Base-by-base conservation (phyloP, 1,140 invertebrate genomes). In the Nephotettix cincticeps region DNA sequence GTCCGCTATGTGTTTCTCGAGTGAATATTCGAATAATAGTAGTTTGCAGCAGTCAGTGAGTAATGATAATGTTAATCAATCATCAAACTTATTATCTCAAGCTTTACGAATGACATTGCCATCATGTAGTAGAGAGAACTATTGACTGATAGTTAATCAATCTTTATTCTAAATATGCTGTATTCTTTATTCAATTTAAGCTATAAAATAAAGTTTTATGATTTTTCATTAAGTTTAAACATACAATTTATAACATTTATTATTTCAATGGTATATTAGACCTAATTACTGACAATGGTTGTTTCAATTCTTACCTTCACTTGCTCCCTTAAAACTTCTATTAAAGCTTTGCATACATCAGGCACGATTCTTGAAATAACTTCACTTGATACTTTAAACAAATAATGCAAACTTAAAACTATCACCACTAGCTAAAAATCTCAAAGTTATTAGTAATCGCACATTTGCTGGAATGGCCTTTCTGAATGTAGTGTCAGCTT, bases 381-480 rank as follows among this genome's bases (percentile, higher is more conserved):
- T 56, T 70, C 29, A 64, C 30, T 40, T 47, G 74, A 75, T 36
- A 73, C 40, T 69, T 75, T 74, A 68, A 75, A 73, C 68, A 72
- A 71, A 70, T 77, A 72, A 72, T 75, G 73, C 13, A 77, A 68
- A 51, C 76, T 56, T 63, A 63, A 68, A 77, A 65, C 58, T 69
- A 65, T 78, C 77, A 73, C 77, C 77, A 40, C 72, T 77, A n/a
- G 75, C 75, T 58, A 78, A 75, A 73, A 71, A 77, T 71, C 76
- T 67, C 63, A 78, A 45, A 32, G 76, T 78, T 64, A 76, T 63
- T 17, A 72, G 70, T 0, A 78, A 40, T 11, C 75, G 71, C 32
- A 63, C 45, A 73, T 76, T 73, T 13, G 72, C 43, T 32, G 76
- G 64, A 40, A 77, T 75, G 64, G 71, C 14, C 56, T 69, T 0